Evolutionary conservation across 2,888 invertebrate genomes (phyloP), one percentile per base, ranked within the genome.

Genomic region (Lampropteryx suffumata): DNA sequence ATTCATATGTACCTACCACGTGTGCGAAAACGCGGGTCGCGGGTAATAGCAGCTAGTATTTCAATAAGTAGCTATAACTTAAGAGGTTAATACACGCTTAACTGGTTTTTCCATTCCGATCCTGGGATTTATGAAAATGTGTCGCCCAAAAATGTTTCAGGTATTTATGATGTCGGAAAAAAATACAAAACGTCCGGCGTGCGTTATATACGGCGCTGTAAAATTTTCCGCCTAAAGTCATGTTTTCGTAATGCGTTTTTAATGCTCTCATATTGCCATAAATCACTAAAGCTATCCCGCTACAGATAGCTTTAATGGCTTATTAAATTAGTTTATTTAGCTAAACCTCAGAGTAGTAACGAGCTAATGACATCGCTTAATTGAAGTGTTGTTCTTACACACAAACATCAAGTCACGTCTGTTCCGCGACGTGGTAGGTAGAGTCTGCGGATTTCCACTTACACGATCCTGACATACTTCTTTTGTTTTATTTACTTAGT

Each of bases 201-300:
- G 63, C 72, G 75, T 75, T 77, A 77, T 80, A 82, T 81, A 79
- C 74, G 79, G 71, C 71, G 72, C 76, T 78, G 85, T 84, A 80
- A 87, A 87, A 82, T 82, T 85, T 82, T 79, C 78, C 83, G 79
- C 78, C 84, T 76, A 81, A 82, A 89, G 82, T 88, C 89, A 86
- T 89, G 89, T 89, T 89, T 88, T 84, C 82, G 82, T 89, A 89
- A 89, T 89, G 89, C 84, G 89, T 88, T 90, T 89, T 90, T 90
- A 89, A 90, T 90, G 89, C 87, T 89, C 87, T 86, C 86, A 85
- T 87, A 85, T 89, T 87, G 80, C 84, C 82, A 90, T 89, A 88
- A 88, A 88, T 89, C 89, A 88, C 76, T 72, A 82, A 80, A 79
- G 82, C 76, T 78, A 81, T 82, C 82, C 80, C 83, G 88, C 82